A percentile compares a stretch with the other conserved stretches of the same genome.
These are phyloP conservation scores for Bothrops jararaca DNA, from an alignment of 2,113 vertebrate genomes.

Conservation along the genomic window DNA sequence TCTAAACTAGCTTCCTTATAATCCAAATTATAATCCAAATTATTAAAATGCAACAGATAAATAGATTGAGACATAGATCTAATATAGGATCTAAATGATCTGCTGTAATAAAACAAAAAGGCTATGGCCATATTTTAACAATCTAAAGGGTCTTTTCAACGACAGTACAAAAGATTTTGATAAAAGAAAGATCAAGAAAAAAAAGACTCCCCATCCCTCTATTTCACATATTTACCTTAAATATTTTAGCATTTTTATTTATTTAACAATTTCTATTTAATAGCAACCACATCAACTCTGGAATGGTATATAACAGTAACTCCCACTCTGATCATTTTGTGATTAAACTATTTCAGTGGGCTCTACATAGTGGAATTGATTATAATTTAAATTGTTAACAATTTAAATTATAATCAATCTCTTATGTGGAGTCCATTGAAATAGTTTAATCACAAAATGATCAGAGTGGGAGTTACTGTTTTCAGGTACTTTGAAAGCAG, in stretches of 20 bases:
- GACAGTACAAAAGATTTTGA: background rate
- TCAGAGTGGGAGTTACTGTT: background rate
- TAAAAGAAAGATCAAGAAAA: background rate
- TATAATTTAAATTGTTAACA: background rate
- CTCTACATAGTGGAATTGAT: background rate
- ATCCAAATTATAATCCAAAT: background rate
- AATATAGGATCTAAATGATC: background rate
- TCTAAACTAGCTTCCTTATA: background rate
- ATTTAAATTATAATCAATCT: background rate
- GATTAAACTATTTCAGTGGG: background rate
- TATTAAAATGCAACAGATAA: background rate
- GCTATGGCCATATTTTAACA: no score
- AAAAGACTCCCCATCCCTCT: background rate
- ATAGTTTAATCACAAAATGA: background rate
- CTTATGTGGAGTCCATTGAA: background rate
- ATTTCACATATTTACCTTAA: background rate
- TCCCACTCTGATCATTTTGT: background rate
- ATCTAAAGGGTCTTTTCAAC: background rate
- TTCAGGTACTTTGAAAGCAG: background rate
- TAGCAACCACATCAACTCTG: background rate
- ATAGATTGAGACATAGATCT: background rate
- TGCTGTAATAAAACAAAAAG: background rate
- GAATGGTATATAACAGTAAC: background rate
- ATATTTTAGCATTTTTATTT: background rate
- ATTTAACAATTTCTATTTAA: background rate